Evolutionary conservation across 2,797 vertebrate genomes (phyloP), one percentile per base, ranked within the genome.

Genomic region (Onychomys arenicola): DNA sequence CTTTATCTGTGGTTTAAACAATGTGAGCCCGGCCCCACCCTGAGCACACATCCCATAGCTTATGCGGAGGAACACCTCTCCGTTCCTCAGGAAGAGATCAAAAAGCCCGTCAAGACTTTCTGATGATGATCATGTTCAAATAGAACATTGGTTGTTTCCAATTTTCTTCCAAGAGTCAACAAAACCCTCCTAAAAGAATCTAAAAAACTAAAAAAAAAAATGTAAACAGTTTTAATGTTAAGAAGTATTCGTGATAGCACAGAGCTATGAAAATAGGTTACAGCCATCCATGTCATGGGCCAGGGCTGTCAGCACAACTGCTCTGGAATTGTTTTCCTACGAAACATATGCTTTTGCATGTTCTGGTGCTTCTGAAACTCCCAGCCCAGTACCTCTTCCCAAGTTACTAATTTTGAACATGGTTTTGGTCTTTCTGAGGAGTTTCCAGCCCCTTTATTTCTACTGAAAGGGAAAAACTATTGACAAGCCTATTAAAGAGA

Each of bases 181-280:
- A 88, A 92, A 76, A 49, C 76, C 87, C 63, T 95, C 29, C 80
- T 91, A 61, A 94, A 91, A 89, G 14, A 85, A 78, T 63, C 82
- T 95, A 3, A 52, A 52, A 52, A 52, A 52, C 23, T 40, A 9
- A n/a, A n/a, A n/a, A n/a, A n/a, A n/a, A n/a, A n/a, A n/a, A n/a
- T n/a, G n/a, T n/a, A n/a, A n/a, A n/a, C n/a, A n/a, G n/a, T 82
- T 93, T 97, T 84, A 89, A 94, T 94, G 61, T 63, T 59, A 82
- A 71, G 89, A 94, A 90, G 25, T 59, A 27, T 40, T 89, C 90
- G 91, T 37, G 52, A 89, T 1, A 73, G 59, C 34, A 89, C 9
- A 57, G 14, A 77, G 59, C 90, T 87, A 76, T 19, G 52, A 87
- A 94, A 90, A 89, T 37, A 52, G 52, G 71, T 73, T 13, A 29